Conservation (phyloP, 2,113 vertebrate species). For the Menura novaehollandiae region DNA sequence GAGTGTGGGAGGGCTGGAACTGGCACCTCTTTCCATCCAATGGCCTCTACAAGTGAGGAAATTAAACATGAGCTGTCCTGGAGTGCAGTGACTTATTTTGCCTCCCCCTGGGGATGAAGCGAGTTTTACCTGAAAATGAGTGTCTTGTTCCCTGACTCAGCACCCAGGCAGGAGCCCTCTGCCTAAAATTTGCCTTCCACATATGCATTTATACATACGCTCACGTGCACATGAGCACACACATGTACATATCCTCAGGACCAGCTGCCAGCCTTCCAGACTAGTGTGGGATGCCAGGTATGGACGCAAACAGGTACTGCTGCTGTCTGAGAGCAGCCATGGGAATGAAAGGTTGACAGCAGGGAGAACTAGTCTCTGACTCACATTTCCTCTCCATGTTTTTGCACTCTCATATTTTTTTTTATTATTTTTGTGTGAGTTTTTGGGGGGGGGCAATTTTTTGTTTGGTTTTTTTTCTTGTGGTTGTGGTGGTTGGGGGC, state of each 20-base stretch:
- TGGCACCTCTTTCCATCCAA: not conserved
- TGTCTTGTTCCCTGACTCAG: not conserved
- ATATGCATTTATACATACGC: accelerated
- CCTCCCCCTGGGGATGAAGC: not conserved
- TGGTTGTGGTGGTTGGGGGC: not conserved
- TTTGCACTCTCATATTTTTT: not conserved
- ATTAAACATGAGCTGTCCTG: not conserved
- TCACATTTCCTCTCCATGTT: not conserved
- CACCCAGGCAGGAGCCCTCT: not conserved
- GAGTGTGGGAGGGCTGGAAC: accelerated
- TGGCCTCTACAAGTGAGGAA: not conserved
- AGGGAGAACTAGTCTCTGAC: not conserved
- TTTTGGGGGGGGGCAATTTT: not conserved
- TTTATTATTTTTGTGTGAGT: too few relatives aligned
- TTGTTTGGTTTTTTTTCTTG: not conserved
- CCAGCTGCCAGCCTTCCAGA: not conserved
- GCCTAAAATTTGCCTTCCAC: not conserved
- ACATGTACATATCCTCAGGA: not conserved
- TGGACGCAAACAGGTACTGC: not conserved
- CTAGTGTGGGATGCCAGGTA: not conserved
- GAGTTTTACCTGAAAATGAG: not conserved
- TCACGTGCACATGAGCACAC: not conserved
- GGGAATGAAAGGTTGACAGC: not conserved
- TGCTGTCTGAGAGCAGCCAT: accelerated
- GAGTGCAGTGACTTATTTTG: not conserved